Evolutionary conservation across 2,888 invertebrate genomes (phyloP), one percentile per base, ranked within the genome.

Genomic region (Pomacea canaliculata): DNA sequence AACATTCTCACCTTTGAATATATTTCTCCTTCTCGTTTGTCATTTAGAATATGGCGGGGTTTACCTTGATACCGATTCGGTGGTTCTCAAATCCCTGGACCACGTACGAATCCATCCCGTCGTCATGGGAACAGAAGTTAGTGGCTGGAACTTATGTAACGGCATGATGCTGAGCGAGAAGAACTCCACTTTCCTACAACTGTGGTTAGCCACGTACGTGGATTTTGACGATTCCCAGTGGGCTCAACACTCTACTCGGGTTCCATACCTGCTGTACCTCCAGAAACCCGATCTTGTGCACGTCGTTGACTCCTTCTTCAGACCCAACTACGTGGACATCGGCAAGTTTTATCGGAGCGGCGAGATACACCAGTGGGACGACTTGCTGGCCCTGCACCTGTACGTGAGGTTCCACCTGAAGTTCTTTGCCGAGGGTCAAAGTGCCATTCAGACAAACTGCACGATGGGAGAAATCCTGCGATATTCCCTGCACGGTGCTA

Each of bases 41-140:
- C 4, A n/a, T 46, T 27, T 83, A 86, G 86, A 82, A 49, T 84
- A 87, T 69, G 89, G 89, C 13, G 89, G 89, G 1, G 86, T 89
- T 65, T 89, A 89, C 71, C 63, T 89, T 9, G 89, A 89, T 76
- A 83, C 85, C 27, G 89, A 89, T 71, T 85, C 88, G 73, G 75
- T 89, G 12, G 77, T 86, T 12, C 75, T 88, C 51, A 80, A 83
- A 59, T 78, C 83, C 5, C 71, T 89, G n/a, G 83, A 84, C 18
- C 79, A 79, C 27, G 83, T 88, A 37, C 81, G 85, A 1, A 77
- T 80, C 70, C 75, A 83, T 78, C 78, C 84, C 19, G 81, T 83
- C 59, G 86, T 86, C 19, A 81, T 88, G 71, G 87, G 87, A 3
- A 81, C 83, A 13, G 88, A 87, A 75, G 74, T 71, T 19, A 76